A percentile compares a stretch with the other conserved stretches of the same genome.
Conservation (phyloP, 2,888 invertebrate genomes). For the Rotaria macrura region DNA sequence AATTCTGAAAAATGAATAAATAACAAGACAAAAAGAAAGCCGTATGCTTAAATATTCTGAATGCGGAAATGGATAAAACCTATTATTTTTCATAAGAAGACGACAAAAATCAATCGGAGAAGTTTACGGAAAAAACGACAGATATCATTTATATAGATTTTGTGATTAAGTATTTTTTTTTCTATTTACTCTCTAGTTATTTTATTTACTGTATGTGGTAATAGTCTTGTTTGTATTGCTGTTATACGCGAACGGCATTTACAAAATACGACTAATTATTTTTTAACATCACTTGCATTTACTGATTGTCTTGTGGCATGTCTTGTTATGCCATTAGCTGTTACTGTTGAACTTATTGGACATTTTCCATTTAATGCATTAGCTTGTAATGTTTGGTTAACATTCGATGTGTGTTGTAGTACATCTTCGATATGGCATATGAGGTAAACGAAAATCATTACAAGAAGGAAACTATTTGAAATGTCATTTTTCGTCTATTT, state of each 20-base stretch:
- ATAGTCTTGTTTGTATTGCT: constrained; percentile 81
- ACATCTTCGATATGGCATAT: constrained; percentile 21
- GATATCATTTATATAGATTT: no score
- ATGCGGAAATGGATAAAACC: neutral
- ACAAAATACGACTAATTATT: constrained; percentile 90
- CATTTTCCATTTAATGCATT: constrained; percentile 18
- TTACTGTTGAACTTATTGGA: constrained; percentile 72
- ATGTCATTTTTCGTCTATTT: constrained; percentile 56
- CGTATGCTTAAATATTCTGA: neutral
- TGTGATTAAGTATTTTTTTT: no score
- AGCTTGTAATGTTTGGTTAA: constrained; percentile 8
- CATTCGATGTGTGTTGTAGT: constrained; percentile 11
- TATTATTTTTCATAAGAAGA: neutral
- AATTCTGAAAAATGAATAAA: neutral
- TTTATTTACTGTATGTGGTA: constrained; percentile 58
- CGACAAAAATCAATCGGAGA: no score
- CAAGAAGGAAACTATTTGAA: no score
- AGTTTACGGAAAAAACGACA: no score
- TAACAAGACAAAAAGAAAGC: neutral
- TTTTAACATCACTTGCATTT: constrained; percentile 77
- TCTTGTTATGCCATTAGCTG: constrained; percentile 88
- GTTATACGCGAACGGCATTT: constrained; percentile 76
- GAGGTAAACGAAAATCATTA: neutral
- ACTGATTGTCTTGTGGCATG: constrained; percentile 83
- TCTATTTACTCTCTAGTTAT: constrained; percentile 25